Base-by-base conservation (phyloP, 2,888 invertebrate species). In the Heterodera filipjevi region DNA sequence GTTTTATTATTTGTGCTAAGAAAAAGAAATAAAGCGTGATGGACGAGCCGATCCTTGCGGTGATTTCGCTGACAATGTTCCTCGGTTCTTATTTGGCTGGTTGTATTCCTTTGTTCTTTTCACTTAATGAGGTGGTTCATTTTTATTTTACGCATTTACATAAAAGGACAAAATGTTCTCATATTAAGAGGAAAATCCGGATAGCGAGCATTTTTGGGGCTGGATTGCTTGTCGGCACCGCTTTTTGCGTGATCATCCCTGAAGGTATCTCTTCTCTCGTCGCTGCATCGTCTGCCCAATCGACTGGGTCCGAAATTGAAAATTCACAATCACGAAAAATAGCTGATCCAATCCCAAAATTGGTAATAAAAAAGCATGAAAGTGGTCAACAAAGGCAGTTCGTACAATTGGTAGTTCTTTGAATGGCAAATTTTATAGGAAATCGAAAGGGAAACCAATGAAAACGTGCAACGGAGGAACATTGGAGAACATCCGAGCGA, bases 241-340 rank as follows among this genome's bases (percentile, higher is more conserved):
- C 99, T 0, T 90, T 99, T 49, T 94, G 96, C 8, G 98, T 99
- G 0, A 99, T 99, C 77, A 97, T 99, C 85, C 99, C 99, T 0
- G 99, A 99, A 91, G 99, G 99, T 10, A 94, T 99, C n/a, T 92
- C 95, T 80, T 85, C 90, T 1, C 81, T 90, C n/a, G 90, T 90
- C 32, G 79, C 79, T n/a, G 19, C 73, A 22, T 73, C 73, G 33
- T 35, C 35, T 73, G 33, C 16, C 64, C 14, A 66, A 49, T 16
- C 49, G 49, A 49, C 10, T 49, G 16, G 16, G 3, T 16, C 16
- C 16, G 27, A 27, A 66, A n/a, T 66, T 32, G 27, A 30, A 3
- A 27, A 66, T n/a, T n/a, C 27, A 27, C 8, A 6, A 12, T 14
- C 19, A 14, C 16, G 16, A 49, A 49, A 49, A 14, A 49, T 14